Evolutionary conservation across 2,113 vertebrate genomes (phyloP).

Genomic region (Cryptotis parvus): DNA sequence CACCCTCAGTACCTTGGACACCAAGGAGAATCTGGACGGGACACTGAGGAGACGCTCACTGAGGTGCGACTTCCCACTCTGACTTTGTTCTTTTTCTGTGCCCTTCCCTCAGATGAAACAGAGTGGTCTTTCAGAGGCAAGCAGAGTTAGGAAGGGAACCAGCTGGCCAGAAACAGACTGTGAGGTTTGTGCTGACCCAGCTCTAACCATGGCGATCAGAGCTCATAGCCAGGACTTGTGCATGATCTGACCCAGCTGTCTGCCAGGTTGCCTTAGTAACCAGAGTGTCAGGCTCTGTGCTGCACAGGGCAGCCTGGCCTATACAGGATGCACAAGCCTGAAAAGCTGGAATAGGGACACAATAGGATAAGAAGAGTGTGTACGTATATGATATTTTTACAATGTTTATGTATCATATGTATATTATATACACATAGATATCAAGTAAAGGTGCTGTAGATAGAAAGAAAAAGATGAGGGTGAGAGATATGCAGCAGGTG

Average conservation of each 20-base stretch:
- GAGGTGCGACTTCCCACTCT: slow-evolving; percentile 85
- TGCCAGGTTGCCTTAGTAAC: slow-evolving; percentile 59
- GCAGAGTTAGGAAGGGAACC: slow-evolving; percentile 37
- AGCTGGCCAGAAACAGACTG: neutral
- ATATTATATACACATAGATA: neutral
- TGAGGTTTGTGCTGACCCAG: slow-evolving; percentile 49
- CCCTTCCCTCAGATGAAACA: neutral
- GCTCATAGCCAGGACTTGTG: slow-evolving; percentile 43
- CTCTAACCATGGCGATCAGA: neutral
- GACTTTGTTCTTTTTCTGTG: neutral
- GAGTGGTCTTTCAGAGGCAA: neutral
- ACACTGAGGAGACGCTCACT: slow-evolving; percentile 92
- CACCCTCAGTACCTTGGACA: slow-evolving; percentile 88
- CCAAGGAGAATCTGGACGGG: slow-evolving; percentile 91
- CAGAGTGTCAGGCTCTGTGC: neutral
- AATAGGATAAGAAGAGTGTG: neutral
- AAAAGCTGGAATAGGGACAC: neutral
- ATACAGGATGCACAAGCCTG: neutral
- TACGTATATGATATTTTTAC: no score
- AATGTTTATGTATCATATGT: no score
- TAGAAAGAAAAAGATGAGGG: neutral
- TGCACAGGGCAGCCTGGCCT: neutral
- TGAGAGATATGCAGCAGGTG: no score
- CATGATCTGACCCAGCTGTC: slow-evolving; percentile 6
- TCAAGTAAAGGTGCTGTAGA: neutral